Evolutionary conservation across 2,113 vertebrate genomes (phyloP).

Genomic region (Ginglymostoma cirratum): DNA sequence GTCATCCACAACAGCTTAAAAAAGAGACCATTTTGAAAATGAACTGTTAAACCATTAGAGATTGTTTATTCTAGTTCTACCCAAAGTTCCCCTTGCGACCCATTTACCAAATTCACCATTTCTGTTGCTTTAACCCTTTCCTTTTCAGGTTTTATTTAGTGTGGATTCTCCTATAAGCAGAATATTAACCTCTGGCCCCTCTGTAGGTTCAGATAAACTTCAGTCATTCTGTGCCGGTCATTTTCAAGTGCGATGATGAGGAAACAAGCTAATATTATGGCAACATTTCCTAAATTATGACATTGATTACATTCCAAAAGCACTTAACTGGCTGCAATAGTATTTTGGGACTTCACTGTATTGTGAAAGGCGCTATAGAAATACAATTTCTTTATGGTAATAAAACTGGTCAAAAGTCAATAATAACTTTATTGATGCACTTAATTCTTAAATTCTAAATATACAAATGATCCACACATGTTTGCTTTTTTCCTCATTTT

Average conservation of each 20-base stretch:
- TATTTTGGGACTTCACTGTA: background rate
- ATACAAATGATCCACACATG: background rate
- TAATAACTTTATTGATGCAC: background rate
- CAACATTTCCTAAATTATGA: background rate
- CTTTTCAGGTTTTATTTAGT: background rate
- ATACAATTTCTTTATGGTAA: background rate
- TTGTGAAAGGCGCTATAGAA: background rate
- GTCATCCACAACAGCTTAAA: constrained; percentile 32
- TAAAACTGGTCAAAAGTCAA: background rate
- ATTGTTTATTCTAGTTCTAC: constrained; percentile 50
- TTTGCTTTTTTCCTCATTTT: background rate
- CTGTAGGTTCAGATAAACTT: background rate
- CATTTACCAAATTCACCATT: constrained; percentile 31
- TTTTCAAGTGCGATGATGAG: background rate
- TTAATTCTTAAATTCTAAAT: background rate
- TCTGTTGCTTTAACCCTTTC: constrained; percentile 15
- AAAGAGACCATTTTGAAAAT: constrained; percentile 28
- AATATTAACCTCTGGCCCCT: background rate
- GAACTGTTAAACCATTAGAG: constrained; percentile 63
- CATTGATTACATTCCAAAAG: background rate
- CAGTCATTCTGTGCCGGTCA: background rate
- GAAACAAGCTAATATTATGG: background rate
- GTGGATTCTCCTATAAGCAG: background rate
- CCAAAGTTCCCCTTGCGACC: background rate
- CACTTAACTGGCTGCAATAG: background rate